phyloP scores from a whole-genome alignment of 2,888 invertebrate species.

The Ctena decussata region DNA sequence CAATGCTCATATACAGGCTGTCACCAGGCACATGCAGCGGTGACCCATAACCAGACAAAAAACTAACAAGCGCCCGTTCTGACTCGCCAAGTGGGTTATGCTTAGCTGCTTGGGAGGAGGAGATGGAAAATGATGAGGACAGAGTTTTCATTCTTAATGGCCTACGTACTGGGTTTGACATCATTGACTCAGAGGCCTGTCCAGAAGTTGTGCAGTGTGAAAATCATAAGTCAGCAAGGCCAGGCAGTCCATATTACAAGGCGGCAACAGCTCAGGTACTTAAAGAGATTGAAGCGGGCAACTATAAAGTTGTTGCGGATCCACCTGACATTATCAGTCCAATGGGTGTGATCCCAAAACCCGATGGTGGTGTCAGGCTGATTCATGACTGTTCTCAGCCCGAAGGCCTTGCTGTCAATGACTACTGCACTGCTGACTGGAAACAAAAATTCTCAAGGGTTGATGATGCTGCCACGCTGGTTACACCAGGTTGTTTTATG shows the following conservation, averaged over 20 bases:
- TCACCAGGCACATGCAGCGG: not conserved
- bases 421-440: not conserved
- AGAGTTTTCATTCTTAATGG: not conserved
- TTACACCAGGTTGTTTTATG: not conserved
- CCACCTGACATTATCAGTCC: not conserved
- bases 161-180: not conserved
- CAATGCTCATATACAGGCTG: conserved; percentile 3
- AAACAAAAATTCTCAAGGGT: not conserved
- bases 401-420: not conserved
- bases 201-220: not conserved
- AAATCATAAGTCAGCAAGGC: not conserved
- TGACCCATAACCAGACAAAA: not conserved
- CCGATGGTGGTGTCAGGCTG: not conserved
- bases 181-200: not conserved
- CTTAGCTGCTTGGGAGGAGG: not conserved
- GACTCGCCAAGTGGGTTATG: not conserved
- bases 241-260: not conserved
- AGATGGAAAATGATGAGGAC: not conserved
- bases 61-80: not conserved
- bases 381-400: not conserved
- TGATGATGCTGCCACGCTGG: conserved; percentile 32
- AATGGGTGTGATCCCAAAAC: not conserved
- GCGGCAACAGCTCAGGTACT: not conserved
- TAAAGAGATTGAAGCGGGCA: not conserved
- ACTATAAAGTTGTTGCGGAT: not conserved